Evolutionary conservation across 2,888 invertebrate genomes (phyloP), one percentile per base, ranked within the genome.

Genomic region (Latrodectus elegans): DNA sequence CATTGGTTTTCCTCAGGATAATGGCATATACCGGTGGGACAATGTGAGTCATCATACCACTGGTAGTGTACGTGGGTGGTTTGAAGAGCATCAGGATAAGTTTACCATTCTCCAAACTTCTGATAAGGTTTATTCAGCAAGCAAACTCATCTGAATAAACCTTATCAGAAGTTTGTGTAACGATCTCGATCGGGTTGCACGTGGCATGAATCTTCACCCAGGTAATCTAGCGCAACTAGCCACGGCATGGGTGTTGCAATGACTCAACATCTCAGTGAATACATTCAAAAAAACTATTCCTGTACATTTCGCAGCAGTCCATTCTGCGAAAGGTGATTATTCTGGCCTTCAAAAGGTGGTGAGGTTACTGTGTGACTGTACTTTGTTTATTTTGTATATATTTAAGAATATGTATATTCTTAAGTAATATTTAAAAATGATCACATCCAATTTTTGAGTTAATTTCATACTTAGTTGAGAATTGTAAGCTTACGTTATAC

Each of bases 21-120:
- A 70, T 70, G 78, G 70, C 26, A 79, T 79, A 38, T 71, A 60
- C 17, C 71, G 60, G 60, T 53, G 17, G 10, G 55, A 71, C 26
- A 71, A 79, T 71, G 38, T 67, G 79, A 52, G 11, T 4, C 53
- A 4, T 67, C 60, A 71, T 79, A 71, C 70, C 38, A 38, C 71
- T 71, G 11, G 4, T 8, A 70, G 12, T 71, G 60, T 52, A 12
- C 4, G 49, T 60, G 68, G 0, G 12, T 68, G 26, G 26, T 52
- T 70, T 10, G 55, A 79, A 60, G 60, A 55, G 79, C 38, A 55
- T 17, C 52, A 72, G 71, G 52, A 79, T 38, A 22, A 52, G 60
- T 71, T 79, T 60, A 38, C 38, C 6, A 17, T 55, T 53, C 79
- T 53, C 17, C 71, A 55, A n/a, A n/a, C n/a, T n/a, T n/a, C n/a